phyloP scores from a whole-genome alignment of 2,797 vertebrate species.

The Mionectes olivaceus region DNA sequence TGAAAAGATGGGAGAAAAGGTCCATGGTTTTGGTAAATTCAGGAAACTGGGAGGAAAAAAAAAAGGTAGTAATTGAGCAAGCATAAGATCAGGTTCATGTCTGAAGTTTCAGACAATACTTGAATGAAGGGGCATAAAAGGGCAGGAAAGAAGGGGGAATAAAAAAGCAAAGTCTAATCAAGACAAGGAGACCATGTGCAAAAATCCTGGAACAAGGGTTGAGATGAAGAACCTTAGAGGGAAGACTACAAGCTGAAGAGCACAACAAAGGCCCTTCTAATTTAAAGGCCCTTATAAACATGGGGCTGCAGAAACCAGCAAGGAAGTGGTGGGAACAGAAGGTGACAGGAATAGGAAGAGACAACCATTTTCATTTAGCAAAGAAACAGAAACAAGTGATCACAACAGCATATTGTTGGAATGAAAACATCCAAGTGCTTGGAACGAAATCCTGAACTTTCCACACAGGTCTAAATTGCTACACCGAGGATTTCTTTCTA shows the following conservation, averaged over 20 bases:
- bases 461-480: neutral
- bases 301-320: neutral
- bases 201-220: neutral
- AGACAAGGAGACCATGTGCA: neutral
- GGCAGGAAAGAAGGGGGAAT: neutral
- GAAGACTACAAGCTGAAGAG: neutral
- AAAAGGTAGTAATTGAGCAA: neutral
- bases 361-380: fast-evolving
- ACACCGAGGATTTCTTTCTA: neutral
- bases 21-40: neutral
- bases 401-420: neutral
- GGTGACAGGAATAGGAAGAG: neutral
- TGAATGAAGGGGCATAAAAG: fast-evolving
- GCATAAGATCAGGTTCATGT: neutral
- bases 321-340: neutral
- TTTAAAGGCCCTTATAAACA: neutral
- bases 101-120: neutral
- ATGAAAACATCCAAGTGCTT: no score
- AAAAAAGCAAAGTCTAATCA: fast-evolving
- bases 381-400: neutral
- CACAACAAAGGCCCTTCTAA: neutral
- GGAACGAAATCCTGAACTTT: neutral
- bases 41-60: neutral
- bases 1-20: neutral
- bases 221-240: neutral